These are phyloP conservation scores for Rhegmatorhina hoffmannsi DNA, from an alignment of 2,113 vertebrate species.

Conservation along the genomic window DNA sequence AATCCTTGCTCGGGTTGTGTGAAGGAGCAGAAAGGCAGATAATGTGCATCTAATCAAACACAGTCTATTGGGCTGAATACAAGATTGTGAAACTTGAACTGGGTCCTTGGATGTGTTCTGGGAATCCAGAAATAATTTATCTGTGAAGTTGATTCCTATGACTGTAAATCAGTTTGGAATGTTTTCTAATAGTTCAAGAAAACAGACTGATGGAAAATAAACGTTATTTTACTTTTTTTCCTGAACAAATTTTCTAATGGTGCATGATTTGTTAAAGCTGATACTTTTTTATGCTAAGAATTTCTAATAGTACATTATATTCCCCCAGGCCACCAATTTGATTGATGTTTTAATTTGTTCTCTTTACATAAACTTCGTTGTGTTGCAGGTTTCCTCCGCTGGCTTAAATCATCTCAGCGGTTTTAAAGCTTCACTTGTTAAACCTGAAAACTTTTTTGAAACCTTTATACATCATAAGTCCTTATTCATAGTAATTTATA, in stretches of 20 bases:
- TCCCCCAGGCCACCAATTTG: accelerated
- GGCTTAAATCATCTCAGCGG: background rate
- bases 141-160: constrained; percentile 16
- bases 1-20: background rate
- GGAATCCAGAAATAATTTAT: constrained; percentile 57
- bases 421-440: background rate
- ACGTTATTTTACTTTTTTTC: background rate
- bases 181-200: constrained; percentile 45
- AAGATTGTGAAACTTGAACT: constrained; percentile 64
- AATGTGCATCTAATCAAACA: constrained; percentile 59
- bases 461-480: background rate
- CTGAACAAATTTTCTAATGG: background rate
- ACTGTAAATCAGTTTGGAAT: constrained; percentile 54
- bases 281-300: background rate
- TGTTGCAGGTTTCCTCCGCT: background rate
- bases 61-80: constrained; percentile 32
- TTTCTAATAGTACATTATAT: background rate
- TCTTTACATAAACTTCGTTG: background rate
- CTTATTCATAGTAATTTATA: background rate
- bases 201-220: constrained; percentile 22
- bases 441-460: background rate
- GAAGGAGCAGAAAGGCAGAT: constrained; percentile 25
- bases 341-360: background rate
- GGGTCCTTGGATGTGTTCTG: constrained; percentile 24
- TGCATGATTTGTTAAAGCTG: background rate